phyloP scores from a whole-genome alignment of 2,797 vertebrate genomes.

The Etheostoma nigrum region DNA sequence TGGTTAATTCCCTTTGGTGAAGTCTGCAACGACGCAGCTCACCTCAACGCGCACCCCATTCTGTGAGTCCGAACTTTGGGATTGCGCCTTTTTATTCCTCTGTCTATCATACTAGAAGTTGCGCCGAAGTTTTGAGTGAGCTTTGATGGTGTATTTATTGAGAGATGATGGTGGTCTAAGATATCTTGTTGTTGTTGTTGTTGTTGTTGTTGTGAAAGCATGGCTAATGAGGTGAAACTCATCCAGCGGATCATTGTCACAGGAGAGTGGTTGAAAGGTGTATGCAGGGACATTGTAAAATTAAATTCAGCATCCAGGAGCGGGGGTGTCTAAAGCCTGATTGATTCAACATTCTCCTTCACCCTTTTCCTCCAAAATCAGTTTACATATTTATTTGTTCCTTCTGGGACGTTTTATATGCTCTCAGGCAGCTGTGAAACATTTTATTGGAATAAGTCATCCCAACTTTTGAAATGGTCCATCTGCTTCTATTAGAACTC shows the following conservation, averaged over 20 bases:
- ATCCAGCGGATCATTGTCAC: constrained; percentile 8
- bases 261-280: constrained; percentile 6
- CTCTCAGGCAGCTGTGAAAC: constrained; percentile 59
- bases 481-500: constrained; percentile 54
- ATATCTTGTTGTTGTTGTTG: constrained; percentile 40
- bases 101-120: constrained; percentile 45
- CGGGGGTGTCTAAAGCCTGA: not conserved
- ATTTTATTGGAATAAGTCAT: constrained; percentile 37
- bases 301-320: not conserved
- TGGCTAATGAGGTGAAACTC: constrained; percentile 45
- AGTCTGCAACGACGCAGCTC: too few species aligned
- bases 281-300: not conserved
- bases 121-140: constrained; percentile 47
- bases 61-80: too few species aligned
- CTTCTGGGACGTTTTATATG: constrained; percentile 31
- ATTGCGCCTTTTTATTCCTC: constrained; percentile 49
- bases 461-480: constrained; percentile 41
- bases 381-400: constrained; percentile 29
- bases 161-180: constrained; percentile 60
- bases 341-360: constrained; percentile 1
- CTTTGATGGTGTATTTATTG: constrained; percentile 49
- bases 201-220: constrained; percentile 28
- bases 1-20: too few species aligned
- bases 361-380: not conserved
- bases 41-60: too few species aligned